Percentiles rank a stretch among this genome's conserved stretches.
Evolutionary conservation across 2,797 vertebrate genomes (phyloP).

Genomic region (Cyprinodon diabolis): DNA sequence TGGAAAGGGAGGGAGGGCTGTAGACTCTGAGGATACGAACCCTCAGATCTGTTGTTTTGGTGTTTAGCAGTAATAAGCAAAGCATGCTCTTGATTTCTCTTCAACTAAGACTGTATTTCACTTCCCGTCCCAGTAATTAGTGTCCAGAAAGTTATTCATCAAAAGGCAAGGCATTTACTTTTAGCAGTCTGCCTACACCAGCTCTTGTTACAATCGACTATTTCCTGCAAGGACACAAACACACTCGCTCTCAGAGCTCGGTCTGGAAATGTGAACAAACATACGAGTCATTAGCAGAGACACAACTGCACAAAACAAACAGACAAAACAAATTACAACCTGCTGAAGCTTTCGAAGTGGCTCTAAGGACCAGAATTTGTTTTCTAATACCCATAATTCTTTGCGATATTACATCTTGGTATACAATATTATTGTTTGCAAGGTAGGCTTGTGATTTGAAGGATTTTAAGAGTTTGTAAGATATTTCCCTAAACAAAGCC

Average conservation of each 20-base stretch:
- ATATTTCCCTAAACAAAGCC: not conserved
- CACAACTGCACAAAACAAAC: slow-evolving; percentile 9
- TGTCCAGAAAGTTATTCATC: slow-evolving; percentile 75
- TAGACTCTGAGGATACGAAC: slow-evolving; percentile 37
- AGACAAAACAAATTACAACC: slow-evolving; percentile 46
- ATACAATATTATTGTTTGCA: not conserved
- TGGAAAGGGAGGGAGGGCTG: slow-evolving; percentile 24
- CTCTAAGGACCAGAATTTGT: not conserved
- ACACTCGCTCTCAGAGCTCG: slow-evolving; percentile 37
- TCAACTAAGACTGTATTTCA: slow-evolving; percentile 64
- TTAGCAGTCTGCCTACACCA: slow-evolving; percentile 60
- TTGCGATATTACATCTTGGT: not conserved
- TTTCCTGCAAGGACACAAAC: slow-evolving; percentile 73
- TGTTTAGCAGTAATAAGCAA: slow-evolving; percentile 61
- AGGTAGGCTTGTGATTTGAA: not conserved
- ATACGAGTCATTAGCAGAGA: slow-evolving; percentile 24
- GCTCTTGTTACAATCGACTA: slow-evolving; percentile 75
- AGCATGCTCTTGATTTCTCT: slow-evolving; percentile 55
- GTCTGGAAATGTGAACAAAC: slow-evolving; percentile 24
- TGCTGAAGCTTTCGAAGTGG: not conserved
- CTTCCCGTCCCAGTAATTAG: slow-evolving; percentile 80
- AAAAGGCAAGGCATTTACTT: slow-evolving; percentile 67
- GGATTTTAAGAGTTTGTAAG: not conserved
- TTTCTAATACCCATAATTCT: not conserved
- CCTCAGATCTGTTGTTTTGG: slow-evolving; percentile 60